Base-by-base conservation (phyloP, 2,113 vertebrate species). In the Leptodactylus fuscus region DNA sequence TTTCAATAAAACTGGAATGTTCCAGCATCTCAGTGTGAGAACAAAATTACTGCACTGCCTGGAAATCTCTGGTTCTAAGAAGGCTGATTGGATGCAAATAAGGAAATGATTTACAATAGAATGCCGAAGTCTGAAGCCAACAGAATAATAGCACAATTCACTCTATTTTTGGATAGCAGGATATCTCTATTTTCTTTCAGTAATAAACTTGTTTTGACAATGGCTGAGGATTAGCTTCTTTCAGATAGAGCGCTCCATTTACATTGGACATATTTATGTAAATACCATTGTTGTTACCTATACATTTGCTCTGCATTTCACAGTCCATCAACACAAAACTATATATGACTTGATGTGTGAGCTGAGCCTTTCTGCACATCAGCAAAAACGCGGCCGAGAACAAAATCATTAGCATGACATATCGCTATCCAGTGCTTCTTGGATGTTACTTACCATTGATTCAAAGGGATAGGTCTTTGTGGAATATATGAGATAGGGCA, bases 71-170 rank as follows among this genome's bases (percentile, higher is more conserved):
- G 69, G 24, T 84, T 84, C 82, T 76, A 29, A 49, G 73, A 77
- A 12, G 24, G 53, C 55, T 77, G 82, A 84, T 84, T 84, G 71
- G 49, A 77, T 84, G 73, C 71, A 84, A 84, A 84, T 84, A 65
- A 84, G 73, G 73, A 84, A 83, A 83, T 49, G 49, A 83, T 83
- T 83, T 74, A 55, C 44, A 84, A 84, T 62, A 77, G 71, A 76
- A 77, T 67, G 82, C 82, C 65, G 55, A 84, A 75, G 53, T 75
- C 24, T 62, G 73, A 65, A 75, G 82, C 73, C 71, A 77, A 58
- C 76, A 62, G 65, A 76, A 84, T 77, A 77, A 84, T 77, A 62
- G 48, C 55, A 65, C 82, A 77, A 84, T 77, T 84, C 73, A 48
- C 67, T 84, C 73, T 65, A 84, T 84, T 84, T 84, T 77, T 20